A percentile compares a stretch with the other conserved stretches of the same genome.
phyloP scores from a whole-genome alignment of 2,888 invertebrate species.

The Zhengitettix transpicula region DNA sequence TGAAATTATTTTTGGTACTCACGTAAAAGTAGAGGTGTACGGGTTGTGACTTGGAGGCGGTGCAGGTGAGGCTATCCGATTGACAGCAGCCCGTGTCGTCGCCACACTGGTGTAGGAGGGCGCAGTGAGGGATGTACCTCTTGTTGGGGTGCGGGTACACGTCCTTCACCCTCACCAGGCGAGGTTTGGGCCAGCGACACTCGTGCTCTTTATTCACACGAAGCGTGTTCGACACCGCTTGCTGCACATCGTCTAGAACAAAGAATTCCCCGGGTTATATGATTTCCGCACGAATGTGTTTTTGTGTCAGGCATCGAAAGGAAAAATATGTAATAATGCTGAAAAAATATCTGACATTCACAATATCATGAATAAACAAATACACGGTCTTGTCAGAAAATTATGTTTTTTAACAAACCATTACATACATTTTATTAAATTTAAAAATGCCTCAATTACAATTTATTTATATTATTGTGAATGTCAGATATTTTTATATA shows the following conservation, averaged over 20 bases:
- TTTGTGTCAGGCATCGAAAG: too few relatives aligned
- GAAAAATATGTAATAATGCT: too few relatives aligned
- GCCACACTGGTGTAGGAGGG: slow-evolving; percentile 69
- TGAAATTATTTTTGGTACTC: slow-evolving; percentile 35
- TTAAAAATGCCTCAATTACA: too few relatives aligned
- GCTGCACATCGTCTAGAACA: neutral
- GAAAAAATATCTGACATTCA: too few relatives aligned
- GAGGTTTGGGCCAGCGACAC: slow-evolving; percentile 54
- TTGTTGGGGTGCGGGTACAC: slow-evolving; percentile 53
- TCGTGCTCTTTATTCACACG: slow-evolving; percentile 33
- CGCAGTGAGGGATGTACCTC: slow-evolving; percentile 69
- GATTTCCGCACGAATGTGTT: too few relatives aligned
- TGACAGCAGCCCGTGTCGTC: slow-evolving; percentile 79
- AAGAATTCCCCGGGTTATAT: too few relatives aligned
- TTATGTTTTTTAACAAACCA: too few relatives aligned
- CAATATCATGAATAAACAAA: too few relatives aligned
- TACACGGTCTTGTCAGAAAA: too few relatives aligned
- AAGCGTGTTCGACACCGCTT: slow-evolving; percentile 25
- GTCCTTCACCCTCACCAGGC: slow-evolving; percentile 57
- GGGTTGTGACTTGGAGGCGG: slow-evolving; percentile 50
- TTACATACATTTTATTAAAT: too few relatives aligned
- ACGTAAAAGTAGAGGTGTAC: slow-evolving; percentile 68
- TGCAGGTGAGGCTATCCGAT: slow-evolving; percentile 53
- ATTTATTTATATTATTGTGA: too few relatives aligned
- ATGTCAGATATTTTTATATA: too few relatives aligned